phyloP scores from a whole-genome alignment of 1,140 invertebrate species.

The Eurosta solidaginis region DNA sequence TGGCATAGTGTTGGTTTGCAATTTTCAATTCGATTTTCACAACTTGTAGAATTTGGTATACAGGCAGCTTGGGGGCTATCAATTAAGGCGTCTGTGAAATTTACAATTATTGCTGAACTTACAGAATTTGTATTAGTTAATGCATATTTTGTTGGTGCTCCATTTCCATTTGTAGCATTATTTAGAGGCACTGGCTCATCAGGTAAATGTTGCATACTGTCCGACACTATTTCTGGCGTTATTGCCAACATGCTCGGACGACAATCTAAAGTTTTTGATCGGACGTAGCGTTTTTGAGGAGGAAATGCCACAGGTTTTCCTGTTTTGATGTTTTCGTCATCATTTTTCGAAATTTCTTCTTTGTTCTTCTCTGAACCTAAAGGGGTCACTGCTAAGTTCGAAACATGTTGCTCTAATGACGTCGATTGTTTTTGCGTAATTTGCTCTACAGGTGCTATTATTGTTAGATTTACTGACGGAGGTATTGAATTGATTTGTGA shows the following conservation, averaged over 20 bases:
- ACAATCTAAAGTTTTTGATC: conserved; percentile 50
- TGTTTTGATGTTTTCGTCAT: not conserved
- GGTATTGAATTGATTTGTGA: not conserved
- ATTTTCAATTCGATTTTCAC: not conserved
- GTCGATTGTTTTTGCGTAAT: not conserved
- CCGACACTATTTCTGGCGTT: not conserved
- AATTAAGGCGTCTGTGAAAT: not conserved
- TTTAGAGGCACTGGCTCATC: not conserved
- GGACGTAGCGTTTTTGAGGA: conserved; percentile 41
- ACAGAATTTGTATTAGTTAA: not conserved
- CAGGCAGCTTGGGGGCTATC: not conserved
- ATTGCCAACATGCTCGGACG: conserved; percentile 38
- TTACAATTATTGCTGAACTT: not conserved
- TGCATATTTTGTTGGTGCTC: not conserved
- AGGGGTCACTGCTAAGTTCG: not conserved
- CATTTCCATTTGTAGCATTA: not conserved
- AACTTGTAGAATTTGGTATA: not conserved
- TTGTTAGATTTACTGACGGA: not conserved
- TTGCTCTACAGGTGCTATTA: not conserved
- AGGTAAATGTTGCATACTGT: not conserved
- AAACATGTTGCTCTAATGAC: not conserved
- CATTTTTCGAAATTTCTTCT: conserved; percentile 13
- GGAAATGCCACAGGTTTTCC: not conserved
- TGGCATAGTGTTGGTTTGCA: not conserved
- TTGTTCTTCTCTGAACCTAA: not conserved